These are phyloP conservation scores for Hycleus cichorii DNA, from an alignment of 1,140 invertebrate species.

Conservation along the genomic window DNA sequence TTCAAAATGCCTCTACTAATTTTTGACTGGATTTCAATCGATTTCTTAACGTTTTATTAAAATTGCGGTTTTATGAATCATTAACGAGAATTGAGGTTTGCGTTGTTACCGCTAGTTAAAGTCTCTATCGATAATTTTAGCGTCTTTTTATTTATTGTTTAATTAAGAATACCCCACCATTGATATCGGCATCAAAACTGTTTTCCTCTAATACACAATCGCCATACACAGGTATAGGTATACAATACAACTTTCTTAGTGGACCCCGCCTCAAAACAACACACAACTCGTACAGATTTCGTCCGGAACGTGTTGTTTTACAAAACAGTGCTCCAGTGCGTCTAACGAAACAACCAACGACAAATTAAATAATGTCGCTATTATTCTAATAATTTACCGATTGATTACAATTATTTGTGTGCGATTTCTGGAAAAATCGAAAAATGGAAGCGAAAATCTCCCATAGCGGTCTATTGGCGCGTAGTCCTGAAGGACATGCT, in stretches of 20 bases:
- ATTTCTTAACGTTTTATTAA: too few relatives aligned
- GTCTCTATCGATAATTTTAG: too few relatives aligned
- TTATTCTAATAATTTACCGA: background rate
- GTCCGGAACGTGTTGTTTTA: background rate
- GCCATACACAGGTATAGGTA: conserved; percentile 10
- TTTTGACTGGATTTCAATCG: too few relatives aligned
- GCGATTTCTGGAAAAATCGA: background rate
- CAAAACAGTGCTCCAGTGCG: too few relatives aligned
- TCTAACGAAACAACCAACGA: background rate
- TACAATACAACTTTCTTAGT: conserved; percentile 12
- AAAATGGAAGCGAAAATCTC: conserved; percentile 41
- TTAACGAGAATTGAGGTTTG: too few relatives aligned
- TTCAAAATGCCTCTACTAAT: too few relatives aligned
- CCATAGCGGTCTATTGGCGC: conserved; percentile 66
- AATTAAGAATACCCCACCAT: background rate
- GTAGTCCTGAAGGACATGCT: conserved; percentile 84
- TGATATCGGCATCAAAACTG: conserved; percentile 11
- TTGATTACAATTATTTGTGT: background rate
- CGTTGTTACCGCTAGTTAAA: too few relatives aligned
- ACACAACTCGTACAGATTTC: background rate
- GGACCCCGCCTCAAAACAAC: conserved; percentile 17
- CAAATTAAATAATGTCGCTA: background rate
- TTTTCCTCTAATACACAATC: conserved; percentile 17
- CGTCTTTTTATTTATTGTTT: too few relatives aligned
- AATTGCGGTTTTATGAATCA: too few relatives aligned